Conservation (phyloP, 2,113 vertebrate genomes). For the Dipodomys merriami region DNA sequence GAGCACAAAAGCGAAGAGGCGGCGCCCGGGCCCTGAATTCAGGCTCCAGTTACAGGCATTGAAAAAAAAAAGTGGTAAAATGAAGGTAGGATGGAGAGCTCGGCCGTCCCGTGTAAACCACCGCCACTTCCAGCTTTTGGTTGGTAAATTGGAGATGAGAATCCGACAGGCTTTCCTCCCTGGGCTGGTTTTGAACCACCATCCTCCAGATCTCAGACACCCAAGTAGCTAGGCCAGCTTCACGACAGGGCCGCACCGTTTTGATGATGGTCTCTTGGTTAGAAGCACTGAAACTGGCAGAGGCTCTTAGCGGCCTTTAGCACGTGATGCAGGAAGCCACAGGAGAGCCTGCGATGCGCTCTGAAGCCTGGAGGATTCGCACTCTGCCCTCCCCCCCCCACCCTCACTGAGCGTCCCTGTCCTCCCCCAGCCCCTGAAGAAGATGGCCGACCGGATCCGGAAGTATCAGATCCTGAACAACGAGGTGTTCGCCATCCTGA, state of each 20-base stretch:
- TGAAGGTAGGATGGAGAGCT: too few relatives aligned
- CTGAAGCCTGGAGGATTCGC: not conserved
- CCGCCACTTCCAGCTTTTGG: too few relatives aligned
- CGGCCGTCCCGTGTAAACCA: too few relatives aligned
- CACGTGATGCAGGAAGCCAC: not conserved
- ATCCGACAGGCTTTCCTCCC: too few relatives aligned
- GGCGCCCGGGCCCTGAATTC: too few relatives aligned
- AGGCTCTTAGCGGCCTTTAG: not conserved
- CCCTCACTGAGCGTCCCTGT: not conserved
- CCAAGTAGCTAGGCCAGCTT: not conserved
- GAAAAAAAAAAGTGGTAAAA: too few relatives aligned
- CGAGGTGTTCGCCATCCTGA: conserved; percentile 98
- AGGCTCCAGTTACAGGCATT: not conserved
- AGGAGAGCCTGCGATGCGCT: not conserved
- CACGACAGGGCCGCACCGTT: not conserved
- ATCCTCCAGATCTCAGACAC: too few relatives aligned
- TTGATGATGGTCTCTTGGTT: conserved; percentile 6
- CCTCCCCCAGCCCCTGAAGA: conserved; percentile 94
- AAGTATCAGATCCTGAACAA: conserved; percentile 99
- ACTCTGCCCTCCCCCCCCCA: not conserved
- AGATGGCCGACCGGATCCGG: conserved; percentile 99
- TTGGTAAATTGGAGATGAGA: too few relatives aligned
- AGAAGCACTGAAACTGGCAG: conserved; percentile 2
- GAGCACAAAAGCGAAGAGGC: too few relatives aligned
- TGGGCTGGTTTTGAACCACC: too few relatives aligned